A percentile compares a stretch with the other conserved stretches of the same genome.
phyloP scores from a whole-genome alignment of 2,113 vertebrate genomes.

The Lanius collurio region DNA sequence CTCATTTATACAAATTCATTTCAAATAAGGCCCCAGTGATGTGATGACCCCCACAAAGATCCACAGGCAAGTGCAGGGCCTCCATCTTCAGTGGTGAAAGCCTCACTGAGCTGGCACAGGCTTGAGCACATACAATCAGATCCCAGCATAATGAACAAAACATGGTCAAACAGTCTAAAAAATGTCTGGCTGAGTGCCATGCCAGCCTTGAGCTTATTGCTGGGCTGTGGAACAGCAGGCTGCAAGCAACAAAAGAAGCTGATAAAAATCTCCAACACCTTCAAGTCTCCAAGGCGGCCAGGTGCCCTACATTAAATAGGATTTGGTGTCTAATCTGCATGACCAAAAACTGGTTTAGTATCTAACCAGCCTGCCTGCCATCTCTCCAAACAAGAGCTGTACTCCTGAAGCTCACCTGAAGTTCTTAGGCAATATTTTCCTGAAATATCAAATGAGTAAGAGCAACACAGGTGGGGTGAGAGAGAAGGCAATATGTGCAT shows the following conservation, averaged over 20 bases:
- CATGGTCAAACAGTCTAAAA: neutral
- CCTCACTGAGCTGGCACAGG: neutral
- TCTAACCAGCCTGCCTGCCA: neutral
- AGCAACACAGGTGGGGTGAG: neutral
- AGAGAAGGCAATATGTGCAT: neutral
- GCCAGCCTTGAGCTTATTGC: neutral
- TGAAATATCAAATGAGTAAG: neutral
- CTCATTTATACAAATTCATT: neutral
- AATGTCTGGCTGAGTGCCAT: neutral
- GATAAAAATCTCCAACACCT: neutral
- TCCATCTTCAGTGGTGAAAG: neutral
- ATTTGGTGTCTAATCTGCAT: neutral
- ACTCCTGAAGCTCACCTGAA: neutral
- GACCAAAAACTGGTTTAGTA: neutral
- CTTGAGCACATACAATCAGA: neutral
- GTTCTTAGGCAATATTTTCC: neutral
- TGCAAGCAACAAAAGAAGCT: neutral
- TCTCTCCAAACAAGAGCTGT: neutral
- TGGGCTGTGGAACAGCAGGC: rapidly evolving
- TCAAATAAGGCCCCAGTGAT: neutral
- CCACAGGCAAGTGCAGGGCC: neutral
- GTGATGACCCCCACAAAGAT: neutral
- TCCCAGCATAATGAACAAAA: neutral
- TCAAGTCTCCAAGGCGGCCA: neutral
- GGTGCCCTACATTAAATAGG: neutral